phyloP scores from a whole-genome alignment of 2,797 vertebrate species.

The Hoplostethus mediterraneus region DNA sequence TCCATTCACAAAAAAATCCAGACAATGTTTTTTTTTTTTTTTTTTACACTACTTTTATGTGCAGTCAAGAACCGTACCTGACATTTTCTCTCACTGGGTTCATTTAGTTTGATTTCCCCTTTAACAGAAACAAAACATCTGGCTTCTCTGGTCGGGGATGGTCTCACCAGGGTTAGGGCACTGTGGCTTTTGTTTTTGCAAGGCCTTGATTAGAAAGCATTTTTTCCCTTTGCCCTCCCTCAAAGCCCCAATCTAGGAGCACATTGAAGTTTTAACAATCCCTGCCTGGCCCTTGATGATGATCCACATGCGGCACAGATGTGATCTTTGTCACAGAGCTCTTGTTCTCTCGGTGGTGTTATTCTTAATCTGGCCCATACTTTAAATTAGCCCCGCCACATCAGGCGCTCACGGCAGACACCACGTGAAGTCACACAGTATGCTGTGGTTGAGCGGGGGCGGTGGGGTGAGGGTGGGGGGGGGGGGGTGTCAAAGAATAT shows the following conservation, averaged over 20 bases:
- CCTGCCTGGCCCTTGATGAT: conserved; percentile 71
- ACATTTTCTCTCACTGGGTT: neutral
- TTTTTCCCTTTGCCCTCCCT: conserved; percentile 57
- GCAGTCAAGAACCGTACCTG: conserved; percentile 5
- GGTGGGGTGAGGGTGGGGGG: conserved; percentile 13
- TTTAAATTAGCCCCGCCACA: conserved; percentile 56
- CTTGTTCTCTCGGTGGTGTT: conserved; percentile 60
- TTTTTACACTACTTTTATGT: conserved; percentile 20
- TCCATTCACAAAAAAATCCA: conserved; percentile 44
- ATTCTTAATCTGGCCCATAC: conserved; percentile 54
- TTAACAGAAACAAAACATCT: conserved; percentile 66
- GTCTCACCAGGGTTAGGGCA: conserved; percentile 54
- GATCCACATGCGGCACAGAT: conserved; percentile 80
- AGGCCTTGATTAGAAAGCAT: conserved; percentile 80
- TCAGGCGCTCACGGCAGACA: conserved; percentile 32
- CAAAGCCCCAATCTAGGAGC: conserved; percentile 73
- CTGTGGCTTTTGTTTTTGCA: conserved; percentile 65
- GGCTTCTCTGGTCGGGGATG: conserved; percentile 55
- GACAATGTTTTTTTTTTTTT: conserved; percentile 44
- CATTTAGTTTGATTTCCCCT: conserved; percentile 39
- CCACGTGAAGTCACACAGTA: conserved; percentile 36
- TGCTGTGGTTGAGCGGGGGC: conserved; percentile 39
- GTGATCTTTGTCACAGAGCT: conserved; percentile 60
- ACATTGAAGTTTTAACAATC: conserved; percentile 77
- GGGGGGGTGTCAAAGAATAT: too few relatives aligned